Evolutionary conservation across 1,140 invertebrate genomes (phyloP).

Genomic region (Eupristina koningsbergeri): DNA sequence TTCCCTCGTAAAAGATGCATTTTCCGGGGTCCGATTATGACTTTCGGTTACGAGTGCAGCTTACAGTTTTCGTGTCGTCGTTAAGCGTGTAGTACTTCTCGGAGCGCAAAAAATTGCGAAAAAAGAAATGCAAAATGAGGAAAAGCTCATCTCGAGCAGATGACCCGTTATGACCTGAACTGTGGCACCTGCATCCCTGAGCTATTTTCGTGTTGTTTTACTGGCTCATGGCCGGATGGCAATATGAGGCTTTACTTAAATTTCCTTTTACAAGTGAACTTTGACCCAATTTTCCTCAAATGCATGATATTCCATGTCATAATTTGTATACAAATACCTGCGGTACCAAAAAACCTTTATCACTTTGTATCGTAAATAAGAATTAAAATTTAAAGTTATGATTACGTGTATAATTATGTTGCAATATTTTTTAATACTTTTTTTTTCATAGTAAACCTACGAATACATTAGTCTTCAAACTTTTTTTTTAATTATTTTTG

Average conservation of each 20-base stretch:
- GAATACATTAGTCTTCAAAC: too few relatives aligned
- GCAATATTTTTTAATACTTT: neutral
- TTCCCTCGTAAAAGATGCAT: slow-evolving; percentile 34
- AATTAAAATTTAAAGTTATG: slow-evolving; percentile 1
- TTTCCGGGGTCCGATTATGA: slow-evolving; percentile 36
- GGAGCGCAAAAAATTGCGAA: neutral
- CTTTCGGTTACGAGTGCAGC: neutral
- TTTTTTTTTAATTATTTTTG: neutral
- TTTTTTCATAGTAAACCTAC: too few relatives aligned
- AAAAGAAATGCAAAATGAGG: slow-evolving; percentile 30
- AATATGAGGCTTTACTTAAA: neutral
- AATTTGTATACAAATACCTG: neutral
- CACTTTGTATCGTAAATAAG: neutral
- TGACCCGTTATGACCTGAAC: neutral
- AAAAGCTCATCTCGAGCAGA: neutral
- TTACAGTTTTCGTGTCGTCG: slow-evolving; percentile 42
- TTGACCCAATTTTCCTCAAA: neutral
- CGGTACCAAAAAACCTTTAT: neutral
- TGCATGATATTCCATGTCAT: neutral
- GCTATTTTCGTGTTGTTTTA: neutral
- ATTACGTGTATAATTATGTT: neutral
- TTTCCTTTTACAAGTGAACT: neutral
- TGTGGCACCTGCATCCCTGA: neutral
- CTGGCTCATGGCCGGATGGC: neutral
- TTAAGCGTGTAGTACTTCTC: neutral